Conservation (phyloP, 1,140 invertebrate genomes). For the Dendroctonus ponderosae region DNA sequence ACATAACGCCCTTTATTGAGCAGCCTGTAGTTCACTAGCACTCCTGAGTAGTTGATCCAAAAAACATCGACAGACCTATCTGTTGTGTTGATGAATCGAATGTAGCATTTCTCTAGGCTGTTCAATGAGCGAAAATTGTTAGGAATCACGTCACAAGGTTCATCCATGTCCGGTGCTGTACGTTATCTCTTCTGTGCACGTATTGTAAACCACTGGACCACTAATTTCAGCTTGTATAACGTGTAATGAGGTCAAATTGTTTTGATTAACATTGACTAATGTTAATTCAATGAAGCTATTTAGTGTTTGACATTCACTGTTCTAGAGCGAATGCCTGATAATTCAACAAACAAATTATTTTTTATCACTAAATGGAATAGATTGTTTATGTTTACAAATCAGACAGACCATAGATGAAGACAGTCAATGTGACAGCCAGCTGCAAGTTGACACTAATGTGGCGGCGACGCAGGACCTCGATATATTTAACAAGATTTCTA, state of each 20-base stretch:
- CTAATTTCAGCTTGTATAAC: neutral
- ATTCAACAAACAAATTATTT: too few species aligned
- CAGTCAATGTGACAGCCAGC: too few species aligned
- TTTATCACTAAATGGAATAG: too few species aligned
- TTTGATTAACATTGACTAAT: too few species aligned
- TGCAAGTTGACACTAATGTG: too few species aligned
- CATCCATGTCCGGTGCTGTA: neutral
- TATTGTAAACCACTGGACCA: neutral
- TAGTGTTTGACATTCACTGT: neutral
- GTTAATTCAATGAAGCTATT: neutral
- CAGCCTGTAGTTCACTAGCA: conserved; percentile 56
- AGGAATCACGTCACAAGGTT: neutral
- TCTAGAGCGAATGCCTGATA: too few species aligned
- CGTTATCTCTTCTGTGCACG: neutral
- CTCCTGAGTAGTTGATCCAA: conserved; percentile 73
- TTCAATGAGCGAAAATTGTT: conserved; percentile 50
- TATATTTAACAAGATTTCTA: too few species aligned
- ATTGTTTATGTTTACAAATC: too few species aligned
- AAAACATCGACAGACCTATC: conserved; percentile 62
- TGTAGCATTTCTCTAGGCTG: conserved; percentile 56
- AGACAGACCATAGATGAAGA: too few species aligned
- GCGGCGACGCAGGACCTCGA: too few species aligned
- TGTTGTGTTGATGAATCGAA: conserved; percentile 70
- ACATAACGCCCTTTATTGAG: conserved; percentile 55
- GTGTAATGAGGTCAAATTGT: neutral